A percentile compares a stretch with the other conserved stretches of the same genome.
phyloP scores from a whole-genome alignment of 2,797 vertebrate genomes.

The Lycodopsis pacificus region DNA sequence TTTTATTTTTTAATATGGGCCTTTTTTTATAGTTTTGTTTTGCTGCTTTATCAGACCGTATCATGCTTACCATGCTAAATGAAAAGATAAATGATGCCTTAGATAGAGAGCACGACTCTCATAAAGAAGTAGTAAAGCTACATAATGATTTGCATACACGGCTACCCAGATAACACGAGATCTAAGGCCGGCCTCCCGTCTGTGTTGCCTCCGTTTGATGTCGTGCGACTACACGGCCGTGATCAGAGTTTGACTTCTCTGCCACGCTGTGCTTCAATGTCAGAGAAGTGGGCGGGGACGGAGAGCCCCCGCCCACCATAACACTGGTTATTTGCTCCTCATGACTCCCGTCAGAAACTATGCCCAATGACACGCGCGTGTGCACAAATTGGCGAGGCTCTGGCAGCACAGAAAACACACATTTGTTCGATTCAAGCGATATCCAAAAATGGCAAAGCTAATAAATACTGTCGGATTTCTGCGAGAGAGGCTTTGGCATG shows the following conservation, averaged over 20 bases:
- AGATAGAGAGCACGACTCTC: constrained; percentile 30
- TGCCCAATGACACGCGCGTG: constrained; percentile 54
- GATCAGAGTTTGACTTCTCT: constrained; percentile 27
- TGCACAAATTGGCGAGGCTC: neutral
- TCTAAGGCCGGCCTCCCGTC: neutral
- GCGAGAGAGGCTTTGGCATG: constrained; percentile 51
- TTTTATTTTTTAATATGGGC: constrained; percentile 1
- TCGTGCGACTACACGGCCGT: neutral
- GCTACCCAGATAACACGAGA: constrained; percentile 19
- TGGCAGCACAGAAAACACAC: constrained; percentile 41
- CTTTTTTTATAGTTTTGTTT: constrained; percentile 2
- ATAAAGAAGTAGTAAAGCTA: neutral
- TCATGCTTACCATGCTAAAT: neutral
- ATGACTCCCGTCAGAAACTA: constrained; percentile 78
- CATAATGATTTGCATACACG: constrained; percentile 46
- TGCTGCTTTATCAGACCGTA: constrained; percentile 10
- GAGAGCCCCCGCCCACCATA: too few species aligned
- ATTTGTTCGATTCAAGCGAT: constrained; percentile 35
- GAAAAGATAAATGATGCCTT: constrained; percentile 20
- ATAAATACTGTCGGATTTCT: constrained; percentile 64
- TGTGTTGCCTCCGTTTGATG: constrained; percentile 26
- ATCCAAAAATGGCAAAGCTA: constrained; percentile 78
- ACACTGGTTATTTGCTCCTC: constrained; percentile 59
- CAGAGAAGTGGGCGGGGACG: constrained; percentile 39
- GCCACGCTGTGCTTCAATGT: constrained; percentile 43